phyloP scores from a whole-genome alignment of 2,888 invertebrate genomes.

The Geotrupes spiniger region DNA sequence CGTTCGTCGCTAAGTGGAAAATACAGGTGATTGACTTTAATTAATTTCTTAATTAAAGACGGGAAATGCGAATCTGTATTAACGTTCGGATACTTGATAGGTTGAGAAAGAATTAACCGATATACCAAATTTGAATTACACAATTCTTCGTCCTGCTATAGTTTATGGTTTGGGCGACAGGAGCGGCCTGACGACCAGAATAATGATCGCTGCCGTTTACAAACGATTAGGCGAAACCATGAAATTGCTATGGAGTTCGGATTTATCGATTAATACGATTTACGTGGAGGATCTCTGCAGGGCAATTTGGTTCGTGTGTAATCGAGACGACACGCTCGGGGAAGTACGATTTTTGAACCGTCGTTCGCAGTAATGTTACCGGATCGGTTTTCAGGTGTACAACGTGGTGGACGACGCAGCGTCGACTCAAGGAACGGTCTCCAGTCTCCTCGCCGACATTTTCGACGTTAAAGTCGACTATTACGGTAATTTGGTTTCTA shows the following conservation, averaged over 20 bases:
- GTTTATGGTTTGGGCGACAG: slow-evolving; percentile 86
- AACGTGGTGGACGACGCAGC: slow-evolving; percentile 81
- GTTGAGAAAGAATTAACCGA: slow-evolving; percentile 75
- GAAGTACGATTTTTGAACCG: slow-evolving; percentile 34
- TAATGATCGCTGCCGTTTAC: slow-evolving; percentile 85
- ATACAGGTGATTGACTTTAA: slow-evolving; percentile 49
- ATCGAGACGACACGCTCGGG: slow-evolving; percentile 40
- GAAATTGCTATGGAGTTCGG: slow-evolving; percentile 86
- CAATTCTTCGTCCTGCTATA: slow-evolving; percentile 77
- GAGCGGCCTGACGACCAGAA: slow-evolving; percentile 76
- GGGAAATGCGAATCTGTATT: too few relatives aligned
- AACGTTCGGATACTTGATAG: slow-evolving; percentile 22
- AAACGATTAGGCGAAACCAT: slow-evolving; percentile 85
- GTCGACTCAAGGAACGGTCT: slow-evolving; percentile 82
- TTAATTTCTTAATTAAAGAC: neutral
- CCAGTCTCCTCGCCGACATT: slow-evolving; percentile 74
- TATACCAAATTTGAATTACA: slow-evolving; percentile 69
- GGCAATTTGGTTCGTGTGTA: slow-evolving; percentile 71
- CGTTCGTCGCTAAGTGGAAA: slow-evolving; percentile 79
- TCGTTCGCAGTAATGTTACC: neutral
- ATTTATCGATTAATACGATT: slow-evolving; percentile 82
- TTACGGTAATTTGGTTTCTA: slow-evolving; percentile 78
- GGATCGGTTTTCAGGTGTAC: slow-evolving; percentile 57
- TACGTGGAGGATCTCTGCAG: slow-evolving; percentile 82
- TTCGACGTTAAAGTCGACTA: slow-evolving; percentile 86